These are phyloP conservation scores for Perca flavescens DNA, from an alignment of 2,113 vertebrate genomes.

Conservation along the genomic window DNA sequence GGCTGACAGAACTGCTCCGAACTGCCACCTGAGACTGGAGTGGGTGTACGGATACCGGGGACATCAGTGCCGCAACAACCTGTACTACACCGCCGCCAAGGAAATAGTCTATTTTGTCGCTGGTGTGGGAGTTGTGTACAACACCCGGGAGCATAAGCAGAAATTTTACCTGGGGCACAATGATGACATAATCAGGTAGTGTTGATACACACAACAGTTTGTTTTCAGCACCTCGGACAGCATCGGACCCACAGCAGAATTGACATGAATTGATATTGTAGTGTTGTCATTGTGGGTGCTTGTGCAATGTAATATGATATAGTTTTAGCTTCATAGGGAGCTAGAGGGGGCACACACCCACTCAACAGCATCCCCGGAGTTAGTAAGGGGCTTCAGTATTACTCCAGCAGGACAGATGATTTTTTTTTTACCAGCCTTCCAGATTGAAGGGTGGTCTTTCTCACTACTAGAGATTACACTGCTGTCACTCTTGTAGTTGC, in stretches of 20 bases:
- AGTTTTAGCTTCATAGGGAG: constrained; percentile 19
- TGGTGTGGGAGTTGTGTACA: constrained; percentile 97
- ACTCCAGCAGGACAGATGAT: constrained; percentile 12
- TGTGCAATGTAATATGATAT: constrained; percentile 65
- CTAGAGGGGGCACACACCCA: neutral
- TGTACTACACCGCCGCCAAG: constrained; percentile 97
- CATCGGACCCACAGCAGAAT: constrained; percentile 13
- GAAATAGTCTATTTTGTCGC: constrained; percentile 99
- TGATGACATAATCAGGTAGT: constrained; percentile 99
- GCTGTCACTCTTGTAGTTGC: constrained; percentile 8
- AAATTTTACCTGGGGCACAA: constrained; percentile 99
- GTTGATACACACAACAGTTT: constrained; percentile 2
- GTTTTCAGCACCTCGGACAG: constrained; percentile 76
- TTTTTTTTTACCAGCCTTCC: neutral
- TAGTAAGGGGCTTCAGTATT: constrained; percentile 24
- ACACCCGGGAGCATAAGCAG: constrained; percentile 97
- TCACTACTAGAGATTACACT: neutral
- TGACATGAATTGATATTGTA: constrained; percentile 9
- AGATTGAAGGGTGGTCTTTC: constrained; percentile 3
- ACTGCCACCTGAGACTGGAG: constrained; percentile 97
- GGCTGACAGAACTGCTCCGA: constrained; percentile 97
- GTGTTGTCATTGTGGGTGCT: constrained; percentile 50
- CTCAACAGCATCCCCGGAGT: constrained; percentile 26
- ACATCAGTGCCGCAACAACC: constrained; percentile 99
- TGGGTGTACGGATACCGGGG: constrained; percentile 99